Conservation (phyloP, 2,113 vertebrate species). For the Manacus vitellinus region DNA sequence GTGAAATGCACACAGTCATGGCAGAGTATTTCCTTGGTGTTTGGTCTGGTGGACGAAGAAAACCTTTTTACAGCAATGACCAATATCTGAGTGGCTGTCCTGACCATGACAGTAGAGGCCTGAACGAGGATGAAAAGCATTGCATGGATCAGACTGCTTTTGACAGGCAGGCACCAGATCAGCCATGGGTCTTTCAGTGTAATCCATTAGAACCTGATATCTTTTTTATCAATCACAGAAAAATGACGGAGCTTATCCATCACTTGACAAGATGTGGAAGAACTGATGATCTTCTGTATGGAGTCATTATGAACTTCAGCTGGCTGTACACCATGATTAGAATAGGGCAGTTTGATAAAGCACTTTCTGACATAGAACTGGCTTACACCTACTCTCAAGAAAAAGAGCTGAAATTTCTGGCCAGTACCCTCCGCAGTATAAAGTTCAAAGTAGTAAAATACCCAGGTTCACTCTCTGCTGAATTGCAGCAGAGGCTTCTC, state of each 20-base stretch:
- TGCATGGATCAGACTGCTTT: slow-evolving; percentile 88
- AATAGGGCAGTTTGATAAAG: slow-evolving; percentile 96
- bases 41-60: slow-evolving; percentile 94
- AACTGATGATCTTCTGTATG: slow-evolving; percentile 92
- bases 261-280: slow-evolving; percentile 92
- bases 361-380: slow-evolving; percentile 90
- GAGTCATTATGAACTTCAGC: slow-evolving; percentile 98
- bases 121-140: slow-evolving; percentile 85
- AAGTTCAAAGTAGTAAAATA: slow-evolving; percentile 89
- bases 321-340: slow-evolving; percentile 99
- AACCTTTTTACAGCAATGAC: slow-evolving; percentile 88
- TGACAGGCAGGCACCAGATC: slow-evolving; percentile 93
- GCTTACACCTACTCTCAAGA: slow-evolving; percentile 93
- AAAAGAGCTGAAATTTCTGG: slow-evolving; percentile 96
- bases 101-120: slow-evolving; percentile 82
- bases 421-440: slow-evolving; percentile 89
- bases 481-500: slow-evolving; percentile 94
- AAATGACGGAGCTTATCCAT: slow-evolving; percentile 95
- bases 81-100: slow-evolving; percentile 81
- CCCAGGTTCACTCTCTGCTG: slow-evolving; percentile 92
- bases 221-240: slow-evolving; percentile 97
- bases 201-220: slow-evolving; percentile 96
- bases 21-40: slow-evolving; percentile 96
- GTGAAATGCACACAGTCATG: slow-evolving; percentile 94
- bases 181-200: slow-evolving; percentile 99